These are phyloP conservation scores for Patiria pectinifera DNA, from an alignment of 53 echinoderm and acorn worm genomes.

Conservation along the genomic window DNA sequence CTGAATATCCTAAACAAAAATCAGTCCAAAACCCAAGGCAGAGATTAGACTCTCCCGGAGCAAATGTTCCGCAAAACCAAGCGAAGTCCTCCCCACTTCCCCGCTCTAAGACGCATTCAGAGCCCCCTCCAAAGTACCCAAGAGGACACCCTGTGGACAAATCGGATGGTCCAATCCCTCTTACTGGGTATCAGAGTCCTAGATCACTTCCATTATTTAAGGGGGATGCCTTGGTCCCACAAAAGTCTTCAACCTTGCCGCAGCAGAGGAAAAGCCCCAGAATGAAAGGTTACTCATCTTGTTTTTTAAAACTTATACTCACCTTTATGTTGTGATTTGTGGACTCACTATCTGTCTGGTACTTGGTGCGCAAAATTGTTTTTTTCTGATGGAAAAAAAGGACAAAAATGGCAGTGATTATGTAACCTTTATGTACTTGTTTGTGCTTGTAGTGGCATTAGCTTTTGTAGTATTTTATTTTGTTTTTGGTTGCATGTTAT, in stretches of 20 bases:
- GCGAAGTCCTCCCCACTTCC: background rate
- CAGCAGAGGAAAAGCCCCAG: conserved; percentile 67
- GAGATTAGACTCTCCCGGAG: conserved; percentile 10
- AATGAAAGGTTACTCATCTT: conserved; percentile 59
- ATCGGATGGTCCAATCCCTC: background rate
- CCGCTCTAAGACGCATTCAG: conserved; percentile 14
- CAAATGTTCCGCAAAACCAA: background rate
- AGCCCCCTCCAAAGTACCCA: conserved; percentile 46
- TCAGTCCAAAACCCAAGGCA: conserved; percentile 3
- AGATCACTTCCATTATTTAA: conserved; percentile 36
- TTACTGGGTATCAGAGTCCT: conserved; percentile 38
- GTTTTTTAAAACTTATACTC: background rate
- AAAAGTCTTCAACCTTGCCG: conserved; percentile 62
- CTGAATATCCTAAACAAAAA: conserved; percentile 30
- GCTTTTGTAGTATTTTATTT: background rate
- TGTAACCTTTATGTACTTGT: background rate
- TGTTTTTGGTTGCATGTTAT: background rate
- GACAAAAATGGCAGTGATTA: background rate
- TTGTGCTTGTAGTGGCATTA: background rate
- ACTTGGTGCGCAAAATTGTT: background rate
- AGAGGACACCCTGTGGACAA: conserved; percentile 52
- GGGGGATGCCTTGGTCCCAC: conserved; percentile 49
- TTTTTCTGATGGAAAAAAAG: background rate
- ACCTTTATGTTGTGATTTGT: background rate
- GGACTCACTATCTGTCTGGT: background rate